Base-by-base conservation (phyloP, 2,113 vertebrate genomes). In the Amphiprion ocellaris region DNA sequence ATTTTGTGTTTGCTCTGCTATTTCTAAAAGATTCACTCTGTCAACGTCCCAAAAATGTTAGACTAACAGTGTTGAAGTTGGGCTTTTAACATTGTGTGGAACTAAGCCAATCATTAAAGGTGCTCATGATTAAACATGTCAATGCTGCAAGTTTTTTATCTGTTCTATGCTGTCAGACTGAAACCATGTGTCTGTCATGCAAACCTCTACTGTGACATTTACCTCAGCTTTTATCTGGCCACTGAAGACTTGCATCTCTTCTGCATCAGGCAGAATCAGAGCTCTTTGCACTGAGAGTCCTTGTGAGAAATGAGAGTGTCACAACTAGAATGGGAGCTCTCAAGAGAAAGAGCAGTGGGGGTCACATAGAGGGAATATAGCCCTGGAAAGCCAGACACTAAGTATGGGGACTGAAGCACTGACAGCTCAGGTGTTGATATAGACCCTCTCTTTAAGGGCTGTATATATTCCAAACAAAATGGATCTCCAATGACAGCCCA, bases 401-500 rank as follows among this genome's bases (percentile, higher is more conserved):
- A 60, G 58, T 14, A 60, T 64, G 75, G n/a, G 14, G n/a, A 39
- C 59, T 66, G 44, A 30, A n/a, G 67, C 39, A 12, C 44, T 63
- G 33, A 75, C 41, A 74, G 66, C 50, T 21, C 8, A 4, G 49
- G 44, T 66, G 55, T 61, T 67, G 30, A 52, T 60, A 59, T 33
- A 26, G n/a, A 58, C 1, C 12, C 26, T 80, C 11, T 56, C 47
- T 71, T 23, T 59, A 44, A 58, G 33, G 12, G 49, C 61, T n/a
- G 12, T 23, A 44, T 30, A 37, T n/a, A 55, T 28, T 69, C 63
- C 53, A 71, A 47, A 67, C 12, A n/a, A 62, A 75, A 81, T 83
- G 61, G 73, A 82, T 83, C 64, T 70, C 55, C 50, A 26, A 10
- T 64, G 62, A 73, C 41, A 71, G 47, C 55, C 52, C 17, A 47